Evolutionary conservation across 2,888 invertebrate genomes (phyloP), one percentile per base, ranked within the genome.

Genomic region (Acronicta aceris): DNA sequence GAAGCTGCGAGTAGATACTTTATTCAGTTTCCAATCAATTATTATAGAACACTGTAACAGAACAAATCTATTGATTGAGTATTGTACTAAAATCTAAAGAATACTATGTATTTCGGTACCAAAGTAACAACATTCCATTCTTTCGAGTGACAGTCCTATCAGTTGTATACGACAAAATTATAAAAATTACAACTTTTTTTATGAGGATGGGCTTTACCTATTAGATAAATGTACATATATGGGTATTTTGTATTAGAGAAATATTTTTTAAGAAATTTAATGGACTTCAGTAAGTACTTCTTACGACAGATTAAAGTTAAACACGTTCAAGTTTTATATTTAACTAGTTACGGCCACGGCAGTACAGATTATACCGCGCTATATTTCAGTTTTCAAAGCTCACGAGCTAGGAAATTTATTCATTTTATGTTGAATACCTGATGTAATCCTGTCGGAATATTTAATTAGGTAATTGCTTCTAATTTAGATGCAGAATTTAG

Each of bases 391-490:
- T 68, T 73, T 51, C 25, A 33, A 49, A 41, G 52, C 54, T 48
- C 50, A 17, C 69, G 38, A 13, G 17, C 43, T 30, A 38, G 43
- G 15, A 27, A 50, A 41, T 38, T 68, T 43, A 42, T 55, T 52
- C 16, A 73, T 52, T 69, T 73, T 55, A 61, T 45, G 55, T 61
- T 45, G 40, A 73, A 73, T 61, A 45, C 68, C 38, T 27, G 25
- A 53, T 66, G 45, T 69, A 61, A 73, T 69, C 68, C 68, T 61
- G 52, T 61, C 41, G 42, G 68, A 73, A 73, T 73, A 73, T 73
- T 73, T 73, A 68, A 51, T 61, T 38, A 73, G 47, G 51, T 60
- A 68, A 68, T 73, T 73, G 65, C 16, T 40, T 15, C 17, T 47
- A 9, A 68, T 73, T 55, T 45, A 43, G 45, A 45, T 49, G 59